Base-by-base conservation (phyloP, 2,797 vertebrate genomes). In the Eleutherodactylus coqui region DNA sequence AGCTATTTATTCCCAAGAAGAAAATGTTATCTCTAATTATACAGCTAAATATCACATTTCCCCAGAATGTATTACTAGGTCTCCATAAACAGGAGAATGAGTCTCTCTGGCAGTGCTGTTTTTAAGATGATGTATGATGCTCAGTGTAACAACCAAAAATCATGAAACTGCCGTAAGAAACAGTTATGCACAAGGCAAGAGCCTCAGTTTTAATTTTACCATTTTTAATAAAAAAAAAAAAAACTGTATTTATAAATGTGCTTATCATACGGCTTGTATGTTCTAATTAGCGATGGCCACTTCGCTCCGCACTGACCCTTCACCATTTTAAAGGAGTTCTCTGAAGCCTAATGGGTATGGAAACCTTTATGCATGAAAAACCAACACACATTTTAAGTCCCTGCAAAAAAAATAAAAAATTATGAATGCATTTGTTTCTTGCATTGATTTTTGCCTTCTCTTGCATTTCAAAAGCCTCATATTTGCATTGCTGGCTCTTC, bases 1-100 rank as follows among this genome's bases (percentile, higher is more conserved):
- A 76, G 75, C 45, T 49, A 47, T 51, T 76, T 79, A 62, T 62
- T 43, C 49, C 53, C 77, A 36, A 79, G 36, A 55, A 79, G 9
- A 47, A 81, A 47, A 19, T 51, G 13, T 47, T 32, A 49, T 49
- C 60, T 67, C 43, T 43, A 69, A 49, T 47, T 67, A 11, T 29
- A 45, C 60, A n/a, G 60, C 24, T 67, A 49, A 67, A 32, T 81
- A 81, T 34, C 43, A 49, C 47, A 27, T 72, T 81, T 67, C 58
- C 21, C 16, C 60, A 64, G 17, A 62, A 45, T 49, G 21, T 43
- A 70, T 70, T 41, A n/a, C 67, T 36, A 21, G 36, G 64, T 69
- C 64, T 36, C 32, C 21, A 69, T 69, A 69, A 69, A 69, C 64
- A 69, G 64, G n/a, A 69, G 14, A 69, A 73, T 73, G 11, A 47